Evolutionary conservation across 2,113 vertebrate genomes (phyloP).

Genomic region (Entomyzon cyanotis): DNA sequence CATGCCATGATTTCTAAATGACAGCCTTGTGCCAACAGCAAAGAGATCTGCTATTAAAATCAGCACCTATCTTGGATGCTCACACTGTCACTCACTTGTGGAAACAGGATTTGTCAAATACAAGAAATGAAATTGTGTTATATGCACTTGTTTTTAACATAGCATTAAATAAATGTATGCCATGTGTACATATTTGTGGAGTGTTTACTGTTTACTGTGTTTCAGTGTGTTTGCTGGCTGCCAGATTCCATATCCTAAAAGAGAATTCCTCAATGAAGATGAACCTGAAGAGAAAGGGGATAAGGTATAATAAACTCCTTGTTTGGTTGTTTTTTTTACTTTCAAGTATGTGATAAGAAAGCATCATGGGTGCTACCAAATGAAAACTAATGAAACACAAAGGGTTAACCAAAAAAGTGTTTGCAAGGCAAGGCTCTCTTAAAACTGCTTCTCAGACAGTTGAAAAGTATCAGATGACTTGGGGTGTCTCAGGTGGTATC

Average conservation of each 20-base stretch:
- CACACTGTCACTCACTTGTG: background rate
- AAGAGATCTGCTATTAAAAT: background rate
- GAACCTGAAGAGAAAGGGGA: conserved; percentile 97
- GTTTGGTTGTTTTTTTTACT: background rate
- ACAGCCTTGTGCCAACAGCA: background rate
- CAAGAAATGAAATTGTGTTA: background rate
- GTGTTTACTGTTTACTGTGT: conserved; percentile 25
- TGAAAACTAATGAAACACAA: background rate
- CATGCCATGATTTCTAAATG: conserved; percentile 1
- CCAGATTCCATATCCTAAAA: conserved; percentile 97
- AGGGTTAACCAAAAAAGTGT: background rate
- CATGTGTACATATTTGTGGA: background rate
- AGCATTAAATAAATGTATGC: background rate
- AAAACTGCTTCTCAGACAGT: background rate
- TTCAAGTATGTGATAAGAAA: background rate
- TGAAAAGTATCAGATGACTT: background rate
- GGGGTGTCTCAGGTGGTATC: background rate
- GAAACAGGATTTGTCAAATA: background rate
- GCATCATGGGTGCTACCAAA: background rate
- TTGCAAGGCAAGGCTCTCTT: background rate
- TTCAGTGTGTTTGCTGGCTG: conserved; percentile 96
- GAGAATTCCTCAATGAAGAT: conserved; percentile 97
- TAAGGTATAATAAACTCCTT: conserved; percentile 79
- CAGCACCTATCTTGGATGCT: background rate
- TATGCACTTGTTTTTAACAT: background rate